Evolutionary conservation across 1,140 invertebrate species (phyloP), one percentile per base, ranked within the genome.

Genomic region (Gryon sp.): DNA sequence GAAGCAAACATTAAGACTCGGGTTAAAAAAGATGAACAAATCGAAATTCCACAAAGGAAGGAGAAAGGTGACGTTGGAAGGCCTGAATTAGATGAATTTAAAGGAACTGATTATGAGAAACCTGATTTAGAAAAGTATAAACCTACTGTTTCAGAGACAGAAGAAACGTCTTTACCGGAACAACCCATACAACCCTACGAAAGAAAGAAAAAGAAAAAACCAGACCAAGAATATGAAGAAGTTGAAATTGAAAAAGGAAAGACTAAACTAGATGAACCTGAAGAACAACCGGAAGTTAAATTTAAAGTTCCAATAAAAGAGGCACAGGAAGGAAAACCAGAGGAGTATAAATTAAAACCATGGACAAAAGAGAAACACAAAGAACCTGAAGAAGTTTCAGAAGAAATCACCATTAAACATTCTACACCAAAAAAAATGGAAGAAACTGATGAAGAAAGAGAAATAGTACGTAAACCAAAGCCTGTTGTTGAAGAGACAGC

Each of bases 251-350:
- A 89, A 38, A 89, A 90, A 26, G 91, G 91, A 1, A 80, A 83
- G 59, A 91, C 92, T 1, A 92, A 92, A 75, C 81, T 88, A 32
- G 60, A 83, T 11, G 86, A 90, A 76, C 83, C 87, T 20, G 82
- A 89, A 34, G 87, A 91, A 76, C 86, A 91, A 76, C 86, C 88
- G 5, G 86, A 90, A 32, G 79, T 92, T 4, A 91, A 90, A 77
- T 92, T 92, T 62, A 90, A 89, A 74, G 92, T 90, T 69, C 90
- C 91, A 12, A 69, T 84, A 53, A 84, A 83, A 66, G 84, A 90
- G 18, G 87, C 87, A 75, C 89, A 90, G 1, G 90, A 91, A 78
- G 90, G 92, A 50, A 82, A 87, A 34, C 85, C 86, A 1, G 89
- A 90, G 72, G 72, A 87, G 68, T 87, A 92, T 16, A 90, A 74